phyloP scores from a whole-genome alignment of 2,888 invertebrate species.

The Microdon myrmicae region DNA sequence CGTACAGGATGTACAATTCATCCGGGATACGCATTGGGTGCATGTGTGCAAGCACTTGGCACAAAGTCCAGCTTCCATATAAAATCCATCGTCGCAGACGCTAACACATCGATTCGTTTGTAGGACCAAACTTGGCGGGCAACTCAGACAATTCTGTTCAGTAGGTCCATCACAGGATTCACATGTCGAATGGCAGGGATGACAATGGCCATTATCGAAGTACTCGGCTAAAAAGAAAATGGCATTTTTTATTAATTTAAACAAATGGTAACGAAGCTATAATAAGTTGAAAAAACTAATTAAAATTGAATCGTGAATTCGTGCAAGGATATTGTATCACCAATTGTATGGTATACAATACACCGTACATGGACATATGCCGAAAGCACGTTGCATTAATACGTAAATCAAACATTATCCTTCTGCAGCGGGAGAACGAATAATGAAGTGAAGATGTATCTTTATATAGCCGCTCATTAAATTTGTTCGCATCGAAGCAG shows the following conservation, averaged over 20 bases:
- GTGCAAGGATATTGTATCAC: background rate
- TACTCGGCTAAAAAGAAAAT: slow-evolving; percentile 73
- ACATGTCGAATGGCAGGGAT: slow-evolving; percentile 81
- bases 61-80: slow-evolving; percentile 78
- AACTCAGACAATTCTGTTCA: slow-evolving; percentile 79
- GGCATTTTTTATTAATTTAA: slow-evolving; percentile 15
- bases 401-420: slow-evolving; percentile 41
- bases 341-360: background rate
- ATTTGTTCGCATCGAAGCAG: too few species aligned
- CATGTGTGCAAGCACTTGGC: slow-evolving; percentile 84
- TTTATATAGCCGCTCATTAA: too few species aligned
- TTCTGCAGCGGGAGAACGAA: too few species aligned
- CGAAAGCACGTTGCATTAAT: slow-evolving; percentile 17
- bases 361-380: background rate
- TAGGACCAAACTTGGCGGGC: slow-evolving; percentile 77
- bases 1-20: slow-evolving; percentile 84
- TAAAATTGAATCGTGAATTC: slow-evolving; percentile 4
- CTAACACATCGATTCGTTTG: slow-evolving; percentile 80
- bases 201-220: slow-evolving; percentile 77
- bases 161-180: slow-evolving; percentile 84
- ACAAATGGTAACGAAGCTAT: slow-evolving; percentile 2
- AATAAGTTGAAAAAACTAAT: slow-evolving; percentile 9
- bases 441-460: too few species aligned
- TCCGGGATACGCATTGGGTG: slow-evolving; percentile 78
- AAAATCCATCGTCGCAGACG: slow-evolving; percentile 80